Percentiles rank a stretch among this genome's conserved stretches.
Conservation (phyloP, 2,888 invertebrate genomes). For the Nomada ferruginata region DNA sequence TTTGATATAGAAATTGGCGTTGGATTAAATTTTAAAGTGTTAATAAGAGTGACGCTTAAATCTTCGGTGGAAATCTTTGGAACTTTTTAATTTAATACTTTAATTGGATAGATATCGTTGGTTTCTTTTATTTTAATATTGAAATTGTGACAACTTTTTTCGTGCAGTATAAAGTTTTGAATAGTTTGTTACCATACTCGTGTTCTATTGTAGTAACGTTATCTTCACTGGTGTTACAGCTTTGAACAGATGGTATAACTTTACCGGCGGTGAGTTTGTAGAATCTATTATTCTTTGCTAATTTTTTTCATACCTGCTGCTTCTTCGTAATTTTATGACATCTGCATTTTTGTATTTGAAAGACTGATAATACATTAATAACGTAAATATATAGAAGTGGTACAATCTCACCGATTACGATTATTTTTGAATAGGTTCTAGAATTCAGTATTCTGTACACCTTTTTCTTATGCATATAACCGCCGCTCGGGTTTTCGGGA, state of each 20-base stretch:
- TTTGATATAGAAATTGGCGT: too few relatives aligned
- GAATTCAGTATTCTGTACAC: too few relatives aligned
- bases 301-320: too few relatives aligned
- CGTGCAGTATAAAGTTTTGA: background rate
- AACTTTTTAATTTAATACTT: background rate
- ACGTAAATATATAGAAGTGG: too few relatives aligned
- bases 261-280: slow-evolving; percentile 59
- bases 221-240: slow-evolving; percentile 60
- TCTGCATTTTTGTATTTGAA: too few relatives aligned
- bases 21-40: too few relatives aligned
- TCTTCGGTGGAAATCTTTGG: background rate
- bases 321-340: too few relatives aligned
- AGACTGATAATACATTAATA: too few relatives aligned
- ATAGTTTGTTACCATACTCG: background rate
- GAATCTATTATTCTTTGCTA: background rate
- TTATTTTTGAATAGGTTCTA: too few relatives aligned
- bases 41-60: background rate
- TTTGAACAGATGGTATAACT: slow-evolving; percentile 69
- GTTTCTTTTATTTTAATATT: background rate
- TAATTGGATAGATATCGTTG: background rate
- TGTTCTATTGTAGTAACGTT: background rate
- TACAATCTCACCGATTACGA: too few relatives aligned
- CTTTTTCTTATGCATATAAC: too few relatives aligned
- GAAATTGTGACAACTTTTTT: background rate
- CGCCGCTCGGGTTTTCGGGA: too few relatives aligned